Percentiles rank a stretch among this genome's conserved stretches.
These are phyloP conservation scores for Petrophora chlorosata DNA, from an alignment of 2,888 invertebrate species.

Conservation along the genomic window DNA sequence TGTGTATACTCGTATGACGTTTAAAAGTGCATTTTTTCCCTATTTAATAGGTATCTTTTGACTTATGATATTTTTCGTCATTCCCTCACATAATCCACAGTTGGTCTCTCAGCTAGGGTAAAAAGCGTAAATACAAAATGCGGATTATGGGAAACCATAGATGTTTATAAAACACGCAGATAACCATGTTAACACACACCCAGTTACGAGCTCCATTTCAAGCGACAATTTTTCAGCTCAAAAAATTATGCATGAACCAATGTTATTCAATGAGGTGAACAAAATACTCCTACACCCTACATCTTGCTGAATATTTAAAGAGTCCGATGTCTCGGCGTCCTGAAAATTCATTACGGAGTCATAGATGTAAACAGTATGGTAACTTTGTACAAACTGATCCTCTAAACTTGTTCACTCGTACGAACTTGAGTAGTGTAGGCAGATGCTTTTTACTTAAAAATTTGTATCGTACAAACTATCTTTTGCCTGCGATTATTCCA, in stretches of 20 bases:
- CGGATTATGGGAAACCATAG: not conserved
- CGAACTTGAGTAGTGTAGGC: no score
- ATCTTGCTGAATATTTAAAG: conserved; percentile 74
- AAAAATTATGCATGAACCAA: conserved; percentile 80
- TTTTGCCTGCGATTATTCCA: no score
- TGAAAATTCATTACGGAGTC: conserved; percentile 70
- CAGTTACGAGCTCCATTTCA: conserved; percentile 4
- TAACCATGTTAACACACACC: conserved; percentile 5
- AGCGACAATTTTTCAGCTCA: conserved; percentile 55
- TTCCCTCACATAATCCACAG: no score
- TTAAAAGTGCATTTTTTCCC: no score
- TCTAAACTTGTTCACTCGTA: no score
- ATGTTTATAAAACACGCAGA: not conserved
- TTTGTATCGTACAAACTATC: no score
- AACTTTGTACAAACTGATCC: not conserved
- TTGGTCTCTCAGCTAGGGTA: no score
- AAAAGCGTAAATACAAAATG: no score
- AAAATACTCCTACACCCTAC: conserved; percentile 60
- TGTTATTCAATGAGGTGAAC: conserved; percentile 81
- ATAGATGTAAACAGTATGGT: conserved; percentile 9
- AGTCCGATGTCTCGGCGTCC: conserved; percentile 61
- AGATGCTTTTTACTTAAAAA: no score
- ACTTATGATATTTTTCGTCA: no score
- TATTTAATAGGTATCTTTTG: no score
- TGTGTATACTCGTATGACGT: no score